Conservation (phyloP, 2,797 vertebrate species). For the Fringilla coelebs region DNA sequence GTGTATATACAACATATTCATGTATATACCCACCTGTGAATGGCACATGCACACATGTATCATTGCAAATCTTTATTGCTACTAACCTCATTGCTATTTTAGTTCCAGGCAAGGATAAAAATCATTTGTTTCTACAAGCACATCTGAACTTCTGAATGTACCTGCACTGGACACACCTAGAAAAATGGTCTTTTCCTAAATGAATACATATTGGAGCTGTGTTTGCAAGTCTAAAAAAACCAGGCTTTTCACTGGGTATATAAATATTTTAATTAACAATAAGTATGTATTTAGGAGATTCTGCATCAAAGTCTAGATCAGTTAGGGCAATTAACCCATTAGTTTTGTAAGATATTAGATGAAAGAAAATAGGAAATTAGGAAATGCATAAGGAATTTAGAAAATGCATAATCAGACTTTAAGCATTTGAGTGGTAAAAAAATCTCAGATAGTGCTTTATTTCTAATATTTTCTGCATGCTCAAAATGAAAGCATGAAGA, state of each 20-base stretch:
- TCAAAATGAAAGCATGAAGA: constrained; percentile 39
- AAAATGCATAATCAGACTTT: background rate
- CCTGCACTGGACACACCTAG: constrained; percentile 19
- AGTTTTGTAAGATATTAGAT: background rate
- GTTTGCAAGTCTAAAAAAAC: constrained; percentile 39
- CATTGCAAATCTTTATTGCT: background rate
- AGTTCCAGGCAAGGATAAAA: constrained; percentile 65
- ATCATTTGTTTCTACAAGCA: constrained; percentile 48
- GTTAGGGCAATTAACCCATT: constrained; percentile 65
- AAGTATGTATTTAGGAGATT: constrained; percentile 52
- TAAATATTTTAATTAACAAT: constrained; percentile 66
- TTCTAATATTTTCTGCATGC: constrained; percentile 34
- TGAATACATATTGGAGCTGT: constrained; percentile 47
- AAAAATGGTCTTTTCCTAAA: constrained; percentile 48
- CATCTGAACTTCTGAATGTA: constrained; percentile 44
- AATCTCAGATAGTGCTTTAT: constrained; percentile 1
- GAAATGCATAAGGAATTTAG: constrained; percentile 5
- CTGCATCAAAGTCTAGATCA: constrained; percentile 50
- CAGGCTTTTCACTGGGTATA: constrained; percentile 22
- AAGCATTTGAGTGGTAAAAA: background rate
- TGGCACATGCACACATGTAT: background rate
- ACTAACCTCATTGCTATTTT: constrained; percentile 41
- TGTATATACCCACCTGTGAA: background rate
- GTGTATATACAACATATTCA: background rate
- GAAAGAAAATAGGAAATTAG: constrained; percentile 32